These are phyloP conservation scores for Tetragnatha montana DNA, from an alignment of 2,888 invertebrate genomes.

Conservation along the genomic window DNA sequence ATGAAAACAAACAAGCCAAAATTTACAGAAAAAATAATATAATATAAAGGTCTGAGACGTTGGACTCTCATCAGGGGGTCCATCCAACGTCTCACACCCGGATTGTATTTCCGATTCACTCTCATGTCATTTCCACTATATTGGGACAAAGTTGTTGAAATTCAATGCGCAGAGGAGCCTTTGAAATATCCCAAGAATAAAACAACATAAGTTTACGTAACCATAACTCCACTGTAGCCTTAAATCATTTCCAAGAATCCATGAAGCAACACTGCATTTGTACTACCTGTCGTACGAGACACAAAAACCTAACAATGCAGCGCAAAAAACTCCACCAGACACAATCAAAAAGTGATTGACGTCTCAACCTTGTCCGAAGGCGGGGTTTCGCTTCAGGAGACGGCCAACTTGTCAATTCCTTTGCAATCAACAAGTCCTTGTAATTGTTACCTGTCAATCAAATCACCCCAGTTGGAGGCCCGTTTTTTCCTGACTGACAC, in stretches of 20 bases:
- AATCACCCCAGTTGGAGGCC: constrained; percentile 1
- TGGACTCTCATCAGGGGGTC: too few species aligned
- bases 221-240: too few species aligned
- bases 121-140: too few species aligned
- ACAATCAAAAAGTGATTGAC: constrained; percentile 52
- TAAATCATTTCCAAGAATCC: neutral
- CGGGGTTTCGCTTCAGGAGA: constrained; percentile 41
- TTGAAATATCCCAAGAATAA: too few species aligned
- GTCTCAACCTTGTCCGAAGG: constrained; percentile 30
- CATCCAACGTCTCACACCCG: too few species aligned
- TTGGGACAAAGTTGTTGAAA: too few species aligned
- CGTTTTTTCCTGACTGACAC: constrained; percentile 39
- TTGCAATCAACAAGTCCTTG: constrained; percentile 63
- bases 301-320: neutral
- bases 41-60: too few species aligned
- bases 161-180: too few species aligned
- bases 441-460: constrained; percentile 68
- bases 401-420: constrained; percentile 65
- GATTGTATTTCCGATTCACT: too few species aligned
- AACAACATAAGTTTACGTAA: too few species aligned
- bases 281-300: neutral
- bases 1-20: too few species aligned
- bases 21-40: too few species aligned
- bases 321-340: neutral
- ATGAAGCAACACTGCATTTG: neutral